Base-by-base conservation (phyloP, 2,113 vertebrate species). In the Oostethus manadensis region DNA sequence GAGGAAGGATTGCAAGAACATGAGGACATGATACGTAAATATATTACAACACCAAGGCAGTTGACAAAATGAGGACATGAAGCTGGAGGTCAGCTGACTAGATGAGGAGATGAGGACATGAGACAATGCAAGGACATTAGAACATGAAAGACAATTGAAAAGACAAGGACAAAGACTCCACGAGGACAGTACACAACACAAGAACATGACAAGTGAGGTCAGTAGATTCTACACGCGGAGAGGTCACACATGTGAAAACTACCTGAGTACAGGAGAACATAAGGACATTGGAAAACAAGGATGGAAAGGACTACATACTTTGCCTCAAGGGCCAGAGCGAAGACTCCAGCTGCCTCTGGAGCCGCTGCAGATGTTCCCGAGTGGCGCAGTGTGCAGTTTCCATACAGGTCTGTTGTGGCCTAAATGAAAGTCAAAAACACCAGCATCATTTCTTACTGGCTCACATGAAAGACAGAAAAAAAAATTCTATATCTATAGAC, bases 391-490 rank as follows among this genome's bases (percentile, higher is more conserved):
- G 97, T 99, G 73, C 97, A 99, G 89, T 99, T 99, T 58, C 97
- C 97, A 10, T 99, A 99, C 72, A 99, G 76, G 84, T 99, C 97
- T 46, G 97, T 99, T 14, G 97, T 99, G 33, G 97, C 97, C 97
- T 99, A 42, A 40, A 55, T 35, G 4, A 1, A 1, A 10, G 33
- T 81, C 57, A 89, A 86, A 3, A 66, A 84, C 2, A 77, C 8
- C 9, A 77, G 14, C 33, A 17, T 33, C 9, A 50, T 43, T 48
- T 16, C 10, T 0, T 21, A 50, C 15, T 13, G 3, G 56, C 22
- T 23, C 14, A 20, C 11, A 42, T 18, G 21, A 35, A 47, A 49
- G 18, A 38, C 0, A 47, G 26, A 35, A 9, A 4, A 46, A 46
- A 46, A 48, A 5, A 46, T 20, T 22, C n/a, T 1, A 55, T 20